These are phyloP conservation scores for Pitangus sulphuratus DNA, from an alignment of 2,797 vertebrate species.

Conservation along the genomic window DNA sequence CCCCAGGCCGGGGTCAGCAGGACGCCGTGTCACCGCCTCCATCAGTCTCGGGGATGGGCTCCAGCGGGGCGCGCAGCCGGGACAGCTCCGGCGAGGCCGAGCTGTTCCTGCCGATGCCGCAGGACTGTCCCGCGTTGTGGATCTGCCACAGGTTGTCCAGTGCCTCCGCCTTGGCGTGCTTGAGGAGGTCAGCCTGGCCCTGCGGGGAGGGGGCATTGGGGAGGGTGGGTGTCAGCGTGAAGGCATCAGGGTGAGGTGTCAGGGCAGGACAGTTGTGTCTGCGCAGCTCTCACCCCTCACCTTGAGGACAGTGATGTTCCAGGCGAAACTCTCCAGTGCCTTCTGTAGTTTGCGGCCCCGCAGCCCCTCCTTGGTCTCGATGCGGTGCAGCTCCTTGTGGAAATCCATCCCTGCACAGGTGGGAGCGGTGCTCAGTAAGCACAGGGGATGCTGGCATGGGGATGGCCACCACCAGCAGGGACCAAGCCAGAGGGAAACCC, in stretches of 20 bases:
- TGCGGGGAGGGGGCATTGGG: not conserved
- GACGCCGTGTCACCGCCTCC: constrained; percentile 60
- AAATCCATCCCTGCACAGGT: constrained; percentile 84
- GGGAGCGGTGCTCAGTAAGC: accelerated
- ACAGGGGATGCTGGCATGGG: accelerated
- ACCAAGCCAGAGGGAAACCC: not conserved
- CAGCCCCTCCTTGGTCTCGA: constrained; percentile 88
- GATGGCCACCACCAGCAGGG: accelerated
- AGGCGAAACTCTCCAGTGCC: constrained; percentile 92
- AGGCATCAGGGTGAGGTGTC: not conserved
- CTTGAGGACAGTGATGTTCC: constrained; percentile 95
- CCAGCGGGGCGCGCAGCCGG: constrained; percentile 69
- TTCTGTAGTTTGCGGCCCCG: constrained; percentile 92
- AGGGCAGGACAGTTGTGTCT: not conserved
- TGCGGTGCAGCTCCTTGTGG: constrained; percentile 89
- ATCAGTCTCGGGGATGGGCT: constrained; percentile 81
- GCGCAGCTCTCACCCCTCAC: constrained; percentile 50
- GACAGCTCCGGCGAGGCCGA: constrained; percentile 78
- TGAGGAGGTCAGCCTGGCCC: constrained; percentile 92
- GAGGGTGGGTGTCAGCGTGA: not conserved
- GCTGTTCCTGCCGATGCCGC: constrained; percentile 87
- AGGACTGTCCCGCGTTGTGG: constrained; percentile 90
- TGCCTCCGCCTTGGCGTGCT: constrained; percentile 89
- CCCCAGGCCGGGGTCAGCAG: constrained; percentile 77
- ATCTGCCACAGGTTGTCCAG: constrained; percentile 91